Conservation (phyloP, 2,888 invertebrate species). For the Argynnis bischoffii region DNA sequence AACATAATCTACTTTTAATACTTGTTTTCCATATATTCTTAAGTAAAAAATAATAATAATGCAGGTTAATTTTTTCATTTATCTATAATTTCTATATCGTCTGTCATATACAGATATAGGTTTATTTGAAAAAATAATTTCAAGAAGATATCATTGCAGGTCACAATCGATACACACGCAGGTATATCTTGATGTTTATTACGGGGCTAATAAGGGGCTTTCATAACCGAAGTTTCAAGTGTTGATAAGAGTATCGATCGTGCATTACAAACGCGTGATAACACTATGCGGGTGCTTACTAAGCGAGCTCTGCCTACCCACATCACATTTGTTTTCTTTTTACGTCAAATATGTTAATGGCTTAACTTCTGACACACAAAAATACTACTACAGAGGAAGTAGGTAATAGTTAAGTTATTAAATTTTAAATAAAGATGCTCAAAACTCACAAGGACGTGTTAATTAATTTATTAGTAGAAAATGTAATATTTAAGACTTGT, state of each 20-base stretch:
- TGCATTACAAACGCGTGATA: slow-evolving; percentile 67
- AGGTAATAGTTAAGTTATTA: not conserved
- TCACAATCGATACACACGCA: slow-evolving; percentile 15
- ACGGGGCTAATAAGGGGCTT: slow-evolving; percentile 40
- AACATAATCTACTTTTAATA: too few relatives aligned
- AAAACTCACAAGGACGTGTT: too few relatives aligned
- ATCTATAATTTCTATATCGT: too few relatives aligned
- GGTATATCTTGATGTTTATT: slow-evolving; percentile 24
- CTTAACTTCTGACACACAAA: not conserved
- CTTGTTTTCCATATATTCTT: too few relatives aligned
- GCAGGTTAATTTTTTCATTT: too few relatives aligned
- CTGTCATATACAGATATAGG: not conserved
- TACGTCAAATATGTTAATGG: slow-evolving; percentile 18
- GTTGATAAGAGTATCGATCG: slow-evolving; percentile 73
- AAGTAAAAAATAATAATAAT: too few relatives aligned
- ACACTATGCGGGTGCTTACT: slow-evolving; percentile 70
- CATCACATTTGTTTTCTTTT: slow-evolving; percentile 42
- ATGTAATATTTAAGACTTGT: too few relatives aligned
- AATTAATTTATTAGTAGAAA: too few relatives aligned
- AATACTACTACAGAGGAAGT: not conserved
- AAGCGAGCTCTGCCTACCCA: slow-evolving; percentile 43
- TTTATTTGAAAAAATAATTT: not conserved
- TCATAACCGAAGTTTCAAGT: slow-evolving; percentile 75
- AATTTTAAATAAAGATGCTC: too few relatives aligned
- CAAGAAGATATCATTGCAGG: slow-evolving; percentile 1